Evolutionary conservation across 2,888 invertebrate species (phyloP).

Genomic region (Caradrina clavipalpis): DNA sequence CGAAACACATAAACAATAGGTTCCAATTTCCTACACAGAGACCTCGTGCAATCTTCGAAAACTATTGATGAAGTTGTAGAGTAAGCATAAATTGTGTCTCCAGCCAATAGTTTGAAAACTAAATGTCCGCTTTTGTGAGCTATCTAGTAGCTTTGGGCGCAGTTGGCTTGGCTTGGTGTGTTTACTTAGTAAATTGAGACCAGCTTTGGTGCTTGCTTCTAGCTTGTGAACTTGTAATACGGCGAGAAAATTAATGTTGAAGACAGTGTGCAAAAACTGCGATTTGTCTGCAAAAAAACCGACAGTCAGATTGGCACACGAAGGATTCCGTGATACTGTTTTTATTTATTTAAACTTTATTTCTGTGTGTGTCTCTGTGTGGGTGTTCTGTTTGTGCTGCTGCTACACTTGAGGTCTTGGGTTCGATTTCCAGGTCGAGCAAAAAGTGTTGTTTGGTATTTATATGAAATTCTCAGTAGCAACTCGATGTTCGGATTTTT

Average conservation of each 20-base stretch:
- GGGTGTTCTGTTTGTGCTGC: too few relatives aligned
- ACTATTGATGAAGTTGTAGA: conserved; percentile 76
- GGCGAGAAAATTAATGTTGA: conserved; percentile 28
- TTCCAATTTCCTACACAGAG: conserved; percentile 74
- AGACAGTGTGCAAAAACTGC: too few relatives aligned
- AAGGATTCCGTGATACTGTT: too few relatives aligned
- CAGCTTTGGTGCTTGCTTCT: conserved; percentile 66
- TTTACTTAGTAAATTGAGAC: conserved; percentile 75
- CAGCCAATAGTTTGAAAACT: conserved; percentile 76
- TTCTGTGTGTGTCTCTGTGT: too few relatives aligned
- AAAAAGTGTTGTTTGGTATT: too few relatives aligned
- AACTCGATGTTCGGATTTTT: too few relatives aligned
- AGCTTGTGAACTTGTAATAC: conserved; percentile 65
- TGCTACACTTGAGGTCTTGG: too few relatives aligned
- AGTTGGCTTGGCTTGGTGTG: conserved; percentile 73
- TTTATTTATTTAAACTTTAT: too few relatives aligned
- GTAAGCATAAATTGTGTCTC: conserved; percentile 80
- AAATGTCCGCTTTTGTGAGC: conserved; percentile 77
- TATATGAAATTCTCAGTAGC: too few relatives aligned
- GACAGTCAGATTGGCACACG: too few relatives aligned
- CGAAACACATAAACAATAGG: conserved; percentile 80
- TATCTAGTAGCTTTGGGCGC: conserved; percentile 72
- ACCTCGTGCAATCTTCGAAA: conserved; percentile 67
- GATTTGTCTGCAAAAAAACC: too few relatives aligned
- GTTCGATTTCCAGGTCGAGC: too few relatives aligned